Evolutionary conservation across 2,113 vertebrate genomes (phyloP).

Genomic region (Gymnogyps californianus): DNA sequence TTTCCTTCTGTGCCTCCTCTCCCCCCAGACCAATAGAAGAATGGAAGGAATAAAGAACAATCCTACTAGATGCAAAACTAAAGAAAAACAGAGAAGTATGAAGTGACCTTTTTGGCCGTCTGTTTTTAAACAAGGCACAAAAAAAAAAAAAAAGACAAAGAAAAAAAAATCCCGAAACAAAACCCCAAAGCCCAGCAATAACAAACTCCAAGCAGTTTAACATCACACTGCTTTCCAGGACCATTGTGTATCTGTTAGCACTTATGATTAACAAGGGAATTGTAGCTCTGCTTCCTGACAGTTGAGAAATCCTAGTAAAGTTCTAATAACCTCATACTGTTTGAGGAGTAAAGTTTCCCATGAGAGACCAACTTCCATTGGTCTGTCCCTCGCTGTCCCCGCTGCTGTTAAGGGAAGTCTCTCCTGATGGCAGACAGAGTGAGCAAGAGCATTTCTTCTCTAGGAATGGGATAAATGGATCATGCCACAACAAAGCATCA

Average conservation of each 20-base stretch:
- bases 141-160: too few relatives aligned
- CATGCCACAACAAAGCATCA: not conserved
- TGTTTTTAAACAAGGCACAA: not conserved
- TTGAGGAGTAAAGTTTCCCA: not conserved
- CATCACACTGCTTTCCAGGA: not conserved
- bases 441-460: not conserved
- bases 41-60: constrained; percentile 13
- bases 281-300: not conserved
- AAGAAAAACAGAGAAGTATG: not conserved
- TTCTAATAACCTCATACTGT: not conserved
- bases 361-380: not conserved
- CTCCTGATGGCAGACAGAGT: not conserved
- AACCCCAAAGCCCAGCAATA: not conserved
- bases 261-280: not conserved
- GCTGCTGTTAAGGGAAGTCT: not conserved
- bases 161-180: not conserved
- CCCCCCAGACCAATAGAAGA: constrained; percentile 7
- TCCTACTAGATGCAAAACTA: constrained; percentile 2
- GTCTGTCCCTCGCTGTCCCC: not conserved
- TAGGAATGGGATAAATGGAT: not conserved
- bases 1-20: constrained; percentile 2
- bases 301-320: not conserved
- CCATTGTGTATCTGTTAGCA: not conserved
- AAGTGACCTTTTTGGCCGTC: not conserved
- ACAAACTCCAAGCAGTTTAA: not conserved